Evolutionary conservation across 2,888 invertebrate genomes (phyloP), one percentile per base, ranked within the genome.

Genomic region (Pyrrhosoma nymphula): DNA sequence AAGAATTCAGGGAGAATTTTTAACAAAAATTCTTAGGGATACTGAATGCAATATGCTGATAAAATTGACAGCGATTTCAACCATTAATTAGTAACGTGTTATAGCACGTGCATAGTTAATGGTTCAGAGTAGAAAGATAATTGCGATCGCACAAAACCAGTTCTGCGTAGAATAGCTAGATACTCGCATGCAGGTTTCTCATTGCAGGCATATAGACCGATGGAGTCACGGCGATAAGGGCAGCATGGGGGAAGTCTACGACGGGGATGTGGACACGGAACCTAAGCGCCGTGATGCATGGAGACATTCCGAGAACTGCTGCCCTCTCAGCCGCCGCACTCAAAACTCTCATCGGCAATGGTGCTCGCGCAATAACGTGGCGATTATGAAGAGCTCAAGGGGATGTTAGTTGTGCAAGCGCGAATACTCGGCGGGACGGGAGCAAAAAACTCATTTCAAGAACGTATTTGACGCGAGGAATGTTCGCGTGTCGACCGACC

Each of bases 391-490:
- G 69, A n/a, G 69, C n/a, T 23, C 60, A n/a, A 3, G 12, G 60
- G 60, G 69, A 69, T 20, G 82, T 18, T 35, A 35, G 35, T 82
- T 82, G n/a, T 82, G 82, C 35, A 82, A 82, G 82, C 30, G n/a
- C 1, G 2, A 12, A 82, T 3, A 3, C 82, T n/a, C 60, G 20
- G 69, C 10, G 23, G 18, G 23, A 14, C 35, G 82, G 82, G 82
- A 35, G 82, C 82, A 82, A 82, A 82, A 82, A 82, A 82, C 82
- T 82, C 82, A 82, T 82, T 82, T 35, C 14, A 35, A 69, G 47
- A 69, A 35, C 35, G 35, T 82, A 26, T 82, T 82, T 35, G 82
- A 35, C 30, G 35, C 14, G n/a, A n/a, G 35, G 35, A 82, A 82
- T 82, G 82, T 18, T 35, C 20, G 60, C 60, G 30, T 30, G 82